Conservation (phyloP, 2,888 invertebrate species). For the Spodoptera exigua region DNA sequence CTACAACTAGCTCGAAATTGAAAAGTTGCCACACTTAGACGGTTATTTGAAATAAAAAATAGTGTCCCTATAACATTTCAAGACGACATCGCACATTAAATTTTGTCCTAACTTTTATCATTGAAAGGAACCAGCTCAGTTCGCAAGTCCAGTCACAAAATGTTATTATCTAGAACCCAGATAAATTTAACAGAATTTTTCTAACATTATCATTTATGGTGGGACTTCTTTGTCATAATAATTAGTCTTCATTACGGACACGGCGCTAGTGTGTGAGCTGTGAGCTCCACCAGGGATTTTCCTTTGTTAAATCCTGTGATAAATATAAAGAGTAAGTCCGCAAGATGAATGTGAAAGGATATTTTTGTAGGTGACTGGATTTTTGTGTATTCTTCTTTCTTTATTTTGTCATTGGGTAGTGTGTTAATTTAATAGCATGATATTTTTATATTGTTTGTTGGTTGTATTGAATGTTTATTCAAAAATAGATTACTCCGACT, state of each 20-base stretch:
- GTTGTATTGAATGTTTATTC: too few species aligned
- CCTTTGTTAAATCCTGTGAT: conserved; percentile 68
- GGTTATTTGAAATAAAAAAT: too few species aligned
- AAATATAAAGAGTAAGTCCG: conserved; percentile 66
- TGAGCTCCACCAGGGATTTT: conserved; percentile 59
- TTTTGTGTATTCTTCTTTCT: conserved; percentile 7
- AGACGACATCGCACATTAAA: too few species aligned
- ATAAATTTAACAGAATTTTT: conserved; percentile 50
- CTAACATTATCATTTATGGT: conserved; percentile 56
- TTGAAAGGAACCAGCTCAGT: conserved; percentile 2
- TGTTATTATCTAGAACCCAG: conserved; percentile 42
- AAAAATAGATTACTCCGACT: too few species aligned
- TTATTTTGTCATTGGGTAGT: conserved; percentile 1
- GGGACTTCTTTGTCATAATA: conserved; percentile 62
- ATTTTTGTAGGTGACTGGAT: conserved; percentile 30
- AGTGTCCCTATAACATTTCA: too few species aligned
- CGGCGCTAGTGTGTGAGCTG: conserved; percentile 61
- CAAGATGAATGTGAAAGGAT: conserved; percentile 60
- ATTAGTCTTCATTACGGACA: conserved; percentile 70
- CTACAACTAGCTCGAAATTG: too few species aligned
- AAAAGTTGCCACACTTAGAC: too few species aligned
- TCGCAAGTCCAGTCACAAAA: conserved; percentile 35
- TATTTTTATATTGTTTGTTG: too few species aligned
- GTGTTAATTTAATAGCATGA: too few species aligned
- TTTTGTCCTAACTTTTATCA: not conserved